Conservation (phyloP, 2,113 vertebrate genomes). For the Actinemys pallida region DNA sequence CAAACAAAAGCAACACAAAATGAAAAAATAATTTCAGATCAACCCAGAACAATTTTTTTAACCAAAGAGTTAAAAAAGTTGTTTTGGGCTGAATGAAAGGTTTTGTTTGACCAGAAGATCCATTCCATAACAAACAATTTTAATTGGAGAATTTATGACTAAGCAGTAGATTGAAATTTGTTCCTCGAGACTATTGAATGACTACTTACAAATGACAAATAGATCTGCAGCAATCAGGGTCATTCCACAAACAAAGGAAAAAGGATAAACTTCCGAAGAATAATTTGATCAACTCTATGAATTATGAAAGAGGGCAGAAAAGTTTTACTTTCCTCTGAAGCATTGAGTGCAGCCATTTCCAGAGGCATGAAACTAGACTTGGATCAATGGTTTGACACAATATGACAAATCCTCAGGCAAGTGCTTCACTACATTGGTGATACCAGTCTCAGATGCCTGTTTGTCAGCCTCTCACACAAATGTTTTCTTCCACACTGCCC, state of each 20-base stretch:
- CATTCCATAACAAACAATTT: not conserved
- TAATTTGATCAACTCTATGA: not conserved
- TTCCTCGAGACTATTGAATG: not conserved
- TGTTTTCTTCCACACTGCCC: not conserved
- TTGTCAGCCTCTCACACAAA: too few species aligned
- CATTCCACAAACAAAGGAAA: not conserved
- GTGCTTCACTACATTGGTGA: too few species aligned
- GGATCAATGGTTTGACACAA: not conserved
- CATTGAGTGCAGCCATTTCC: not conserved
- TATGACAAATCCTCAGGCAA: not conserved
- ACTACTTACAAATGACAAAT: not conserved
- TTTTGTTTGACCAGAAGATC: not conserved
- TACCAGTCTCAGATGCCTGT: too few species aligned
- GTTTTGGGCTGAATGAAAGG: not conserved
- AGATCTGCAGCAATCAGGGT: not conserved
- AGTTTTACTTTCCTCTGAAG: not conserved
- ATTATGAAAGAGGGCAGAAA: not conserved
- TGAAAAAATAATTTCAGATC: not conserved
- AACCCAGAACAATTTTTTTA: not conserved
- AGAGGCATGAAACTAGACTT: not conserved
- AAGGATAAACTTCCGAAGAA: not conserved
- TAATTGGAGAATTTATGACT: not conserved
- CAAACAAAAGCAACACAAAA: not conserved
- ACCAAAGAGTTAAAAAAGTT: not conserved
- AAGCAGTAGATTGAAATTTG: not conserved